phyloP scores from a whole-genome alignment of 2,113 vertebrate genomes.

The Oxyruncus cristatus region DNA sequence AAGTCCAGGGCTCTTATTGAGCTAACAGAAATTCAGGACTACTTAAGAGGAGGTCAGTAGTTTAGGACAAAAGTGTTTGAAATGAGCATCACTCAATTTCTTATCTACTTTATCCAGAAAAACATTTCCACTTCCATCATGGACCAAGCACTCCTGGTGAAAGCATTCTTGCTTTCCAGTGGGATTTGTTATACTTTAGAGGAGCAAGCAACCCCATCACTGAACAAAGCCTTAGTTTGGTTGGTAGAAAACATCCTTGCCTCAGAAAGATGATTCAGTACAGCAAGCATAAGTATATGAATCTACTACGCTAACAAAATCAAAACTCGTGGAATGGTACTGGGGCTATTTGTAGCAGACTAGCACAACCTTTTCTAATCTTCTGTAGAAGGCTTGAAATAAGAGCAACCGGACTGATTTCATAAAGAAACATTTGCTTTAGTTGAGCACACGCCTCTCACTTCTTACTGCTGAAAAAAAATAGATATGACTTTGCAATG shows the following conservation, averaged over 20 bases:
- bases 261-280: neutral
- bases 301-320: neutral
- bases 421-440: neutral
- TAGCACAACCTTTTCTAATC: neutral
- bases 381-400: neutral
- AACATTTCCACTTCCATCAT: constrained; percentile 36
- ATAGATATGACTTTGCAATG: neutral
- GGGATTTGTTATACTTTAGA: constrained; percentile 10
- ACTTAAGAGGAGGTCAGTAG: constrained; percentile 8
- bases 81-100: neutral
- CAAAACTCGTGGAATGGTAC: neutral
- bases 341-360: neutral
- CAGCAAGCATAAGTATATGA: neutral
- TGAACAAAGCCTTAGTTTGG: neutral
- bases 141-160: neutral
- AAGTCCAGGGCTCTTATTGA: neutral
- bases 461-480: neutral
- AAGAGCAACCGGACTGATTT: neutral
- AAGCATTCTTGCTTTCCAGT: constrained; percentile 13
- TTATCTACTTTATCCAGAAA: constrained; percentile 49
- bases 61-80: constrained; percentile 7
- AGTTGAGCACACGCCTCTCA: neutral
- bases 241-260: constrained; percentile 10
- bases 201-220: neutral
- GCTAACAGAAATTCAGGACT: constrained; percentile 16